phyloP scores from a whole-genome alignment of 2,888 invertebrate species.

The Troglohyphantes excavatus region DNA sequence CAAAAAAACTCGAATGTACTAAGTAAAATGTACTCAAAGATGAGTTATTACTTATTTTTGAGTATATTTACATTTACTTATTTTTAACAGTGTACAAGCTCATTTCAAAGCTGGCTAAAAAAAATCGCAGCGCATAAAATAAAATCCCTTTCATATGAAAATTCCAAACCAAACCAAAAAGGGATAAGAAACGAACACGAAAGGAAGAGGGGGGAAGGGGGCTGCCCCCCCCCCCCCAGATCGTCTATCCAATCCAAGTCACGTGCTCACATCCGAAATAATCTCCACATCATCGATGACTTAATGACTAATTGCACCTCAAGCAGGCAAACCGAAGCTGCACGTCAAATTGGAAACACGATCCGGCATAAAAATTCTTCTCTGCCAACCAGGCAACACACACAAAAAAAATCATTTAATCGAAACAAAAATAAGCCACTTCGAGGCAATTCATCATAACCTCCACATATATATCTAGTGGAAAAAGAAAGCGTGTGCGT shows the following conservation, averaged over 20 bases:
- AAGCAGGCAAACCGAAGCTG: slow-evolving; percentile 55
- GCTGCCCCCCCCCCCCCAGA: not conserved
- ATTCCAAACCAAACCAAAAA: no score
- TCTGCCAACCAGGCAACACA: not conserved
- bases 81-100: no score
- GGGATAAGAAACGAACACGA: no score
- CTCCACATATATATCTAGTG: not conserved
- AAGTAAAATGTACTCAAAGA: no score
- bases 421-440: slow-evolving; percentile 30
- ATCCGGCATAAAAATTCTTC: slow-evolving; percentile 57
- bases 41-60: no score
- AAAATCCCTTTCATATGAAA: no score
- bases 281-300: slow-evolving; percentile 69
- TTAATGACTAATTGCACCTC: slow-evolving; percentile 77
- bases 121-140: no score
- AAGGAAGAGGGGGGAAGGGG: no score
- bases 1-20: no score
- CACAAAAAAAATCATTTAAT: not conserved
- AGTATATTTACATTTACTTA: no score
- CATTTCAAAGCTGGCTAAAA: no score
- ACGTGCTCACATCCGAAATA: slow-evolving; percentile 64
- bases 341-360: slow-evolving; percentile 75
- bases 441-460: slow-evolving; percentile 48
- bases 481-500: slow-evolving; percentile 52
- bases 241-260: slow-evolving; percentile 55